These are phyloP conservation scores for Polyommatus icarus DNA, from an alignment of 2,888 invertebrate genomes.

Conservation along the genomic window DNA sequence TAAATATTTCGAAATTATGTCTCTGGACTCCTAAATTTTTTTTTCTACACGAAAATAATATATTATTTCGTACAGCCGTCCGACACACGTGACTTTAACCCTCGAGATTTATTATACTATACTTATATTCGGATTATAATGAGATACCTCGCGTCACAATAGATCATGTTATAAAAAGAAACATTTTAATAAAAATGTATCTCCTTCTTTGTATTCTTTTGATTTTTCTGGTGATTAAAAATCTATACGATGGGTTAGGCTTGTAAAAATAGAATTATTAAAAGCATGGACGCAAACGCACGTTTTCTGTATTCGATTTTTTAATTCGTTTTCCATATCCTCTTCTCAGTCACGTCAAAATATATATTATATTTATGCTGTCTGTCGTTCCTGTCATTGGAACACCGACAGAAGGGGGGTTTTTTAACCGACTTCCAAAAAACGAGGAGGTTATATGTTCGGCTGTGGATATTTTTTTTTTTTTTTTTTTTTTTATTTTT, in stretches of 20 bases:
- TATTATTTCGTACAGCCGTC: not conserved
- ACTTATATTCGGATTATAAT: slow-evolving; percentile 15
- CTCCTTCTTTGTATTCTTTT: not conserved
- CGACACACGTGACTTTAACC: slow-evolving; percentile 4
- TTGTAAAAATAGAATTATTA: not conserved
- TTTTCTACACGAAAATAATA: not conserved
- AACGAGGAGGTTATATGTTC: no score
- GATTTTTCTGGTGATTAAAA: no score
- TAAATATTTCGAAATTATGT: not conserved
- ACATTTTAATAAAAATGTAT: not conserved
- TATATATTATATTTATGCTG: no score
- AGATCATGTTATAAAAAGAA: not conserved
- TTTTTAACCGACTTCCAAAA: no score
- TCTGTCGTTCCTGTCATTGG: no score
- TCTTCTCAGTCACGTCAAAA: no score
- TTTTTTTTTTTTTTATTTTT: no score
- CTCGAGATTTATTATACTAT: not conserved
- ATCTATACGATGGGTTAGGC: not conserved
- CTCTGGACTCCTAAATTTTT: not conserved
- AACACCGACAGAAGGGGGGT: no score
- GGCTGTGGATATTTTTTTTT: no score
- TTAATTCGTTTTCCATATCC: no score
- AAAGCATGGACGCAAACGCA: no score
- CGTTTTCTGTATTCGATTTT: no score
- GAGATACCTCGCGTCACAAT: slow-evolving; percentile 6